phyloP scores from a whole-genome alignment of 2,113 vertebrate species.

The Piprites chloris region DNA sequence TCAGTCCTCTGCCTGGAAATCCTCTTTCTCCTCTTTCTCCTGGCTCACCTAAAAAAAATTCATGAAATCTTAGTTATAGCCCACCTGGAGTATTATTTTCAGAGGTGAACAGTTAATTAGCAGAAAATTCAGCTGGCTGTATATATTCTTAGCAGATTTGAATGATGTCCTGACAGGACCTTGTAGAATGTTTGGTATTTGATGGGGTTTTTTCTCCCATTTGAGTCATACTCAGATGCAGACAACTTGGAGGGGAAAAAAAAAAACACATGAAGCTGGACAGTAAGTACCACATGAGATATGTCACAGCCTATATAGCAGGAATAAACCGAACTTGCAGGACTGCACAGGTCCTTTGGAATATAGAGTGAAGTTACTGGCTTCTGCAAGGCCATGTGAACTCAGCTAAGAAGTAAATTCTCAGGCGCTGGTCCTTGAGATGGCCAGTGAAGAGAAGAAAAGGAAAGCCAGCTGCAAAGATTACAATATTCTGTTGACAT shows the following conservation, averaged over 20 bases:
- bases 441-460: background rate
- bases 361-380: background rate
- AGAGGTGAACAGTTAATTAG: background rate
- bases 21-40: constrained; percentile 93
- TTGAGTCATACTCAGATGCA: background rate
- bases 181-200: background rate
- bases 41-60: constrained; percentile 83
- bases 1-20: constrained; percentile 84
- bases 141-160: background rate
- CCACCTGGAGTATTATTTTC: background rate
- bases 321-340: background rate
- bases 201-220: background rate
- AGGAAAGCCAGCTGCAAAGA: background rate
- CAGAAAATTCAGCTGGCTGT: background rate
- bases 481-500: background rate
- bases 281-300: background rate
- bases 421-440: background rate
- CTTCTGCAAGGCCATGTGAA: background rate
- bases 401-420: background rate
- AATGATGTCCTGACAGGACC: background rate
- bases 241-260: background rate
- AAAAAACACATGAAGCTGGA: background rate
- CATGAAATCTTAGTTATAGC: background rate
- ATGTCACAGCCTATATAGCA: background rate
- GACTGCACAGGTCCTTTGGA: background rate